phyloP scores from a whole-genome alignment of 1,140 invertebrate species.

The Drosophila pruinosa region DNA sequence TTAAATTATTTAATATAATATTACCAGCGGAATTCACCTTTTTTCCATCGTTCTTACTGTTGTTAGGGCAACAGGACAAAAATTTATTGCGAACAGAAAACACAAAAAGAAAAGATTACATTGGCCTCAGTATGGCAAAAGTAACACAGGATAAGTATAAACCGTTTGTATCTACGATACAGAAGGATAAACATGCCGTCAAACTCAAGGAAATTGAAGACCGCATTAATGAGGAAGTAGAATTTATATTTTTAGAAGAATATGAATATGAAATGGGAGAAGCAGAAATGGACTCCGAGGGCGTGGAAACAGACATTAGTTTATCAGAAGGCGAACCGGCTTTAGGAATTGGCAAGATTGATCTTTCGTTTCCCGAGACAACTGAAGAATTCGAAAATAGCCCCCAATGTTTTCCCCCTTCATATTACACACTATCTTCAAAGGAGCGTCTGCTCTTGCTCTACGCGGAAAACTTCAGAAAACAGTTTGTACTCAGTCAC shows the following conservation, averaged over 20 bases:
- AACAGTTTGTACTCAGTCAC: constrained; percentile 87
- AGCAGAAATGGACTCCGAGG: constrained; percentile 30
- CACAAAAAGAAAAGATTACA: background rate
- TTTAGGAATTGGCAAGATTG: constrained; percentile 58
- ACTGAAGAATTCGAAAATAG: constrained; percentile 51
- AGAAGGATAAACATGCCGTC: constrained; percentile 24
- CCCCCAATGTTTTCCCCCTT: constrained; percentile 85
- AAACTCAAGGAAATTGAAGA: constrained; percentile 63
- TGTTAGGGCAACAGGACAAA: constrained; percentile 43
- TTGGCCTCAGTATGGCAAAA: constrained; percentile 48
- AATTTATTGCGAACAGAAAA: constrained; percentile 38
- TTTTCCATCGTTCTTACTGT: background rate
- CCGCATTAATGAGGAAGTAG: background rate
- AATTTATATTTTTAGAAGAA: background rate
- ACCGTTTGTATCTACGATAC: constrained; percentile 9
- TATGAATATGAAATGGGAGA: constrained; percentile 36
- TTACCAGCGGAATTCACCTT: background rate
- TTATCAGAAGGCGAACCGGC: constrained; percentile 61
- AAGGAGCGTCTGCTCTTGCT: constrained; percentile 91
- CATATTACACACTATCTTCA: constrained; percentile 88
- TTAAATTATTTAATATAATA: background rate
- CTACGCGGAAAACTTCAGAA: constrained; percentile 92
- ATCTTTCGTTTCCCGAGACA: constrained; percentile 74
- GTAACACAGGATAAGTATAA: constrained; percentile 47
- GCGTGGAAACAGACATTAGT: constrained; percentile 48